Conservation (phyloP, 2,113 vertebrate species). For the Alaudala cheleensis region DNA sequence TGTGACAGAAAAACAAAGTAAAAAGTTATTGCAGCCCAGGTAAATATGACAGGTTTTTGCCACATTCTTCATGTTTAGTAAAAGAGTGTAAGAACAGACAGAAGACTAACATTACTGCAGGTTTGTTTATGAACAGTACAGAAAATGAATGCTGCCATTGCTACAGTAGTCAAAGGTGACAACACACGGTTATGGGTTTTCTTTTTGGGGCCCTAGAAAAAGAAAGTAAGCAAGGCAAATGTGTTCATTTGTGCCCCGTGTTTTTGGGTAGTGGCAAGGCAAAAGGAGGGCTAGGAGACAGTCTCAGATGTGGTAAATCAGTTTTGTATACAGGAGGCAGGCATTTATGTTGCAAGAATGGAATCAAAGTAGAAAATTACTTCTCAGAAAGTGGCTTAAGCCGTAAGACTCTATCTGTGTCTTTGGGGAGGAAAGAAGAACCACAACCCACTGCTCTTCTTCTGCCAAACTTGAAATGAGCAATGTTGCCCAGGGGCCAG, state of each 20-base stretch:
- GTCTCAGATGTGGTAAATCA: not conserved
- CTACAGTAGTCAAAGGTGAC: not conserved
- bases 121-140: not conserved
- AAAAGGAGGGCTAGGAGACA: not conserved
- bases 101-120: not conserved
- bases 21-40: not conserved
- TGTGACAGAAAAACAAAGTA: not conserved
- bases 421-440: not conserved
- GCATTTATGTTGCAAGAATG: not conserved
- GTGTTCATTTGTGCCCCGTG: not conserved
- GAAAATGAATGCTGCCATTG: not conserved
- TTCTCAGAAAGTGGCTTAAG: not conserved
- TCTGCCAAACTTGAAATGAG: not conserved
- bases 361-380: not conserved
- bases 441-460: not conserved
- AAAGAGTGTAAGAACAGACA: not conserved
- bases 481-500: not conserved
- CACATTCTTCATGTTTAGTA: not conserved
- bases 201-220: not conserved
- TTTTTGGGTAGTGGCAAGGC: not conserved
- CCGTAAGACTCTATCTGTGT: not conserved
- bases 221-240: not conserved
- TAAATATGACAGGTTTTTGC: not conserved
- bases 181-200: accelerated
- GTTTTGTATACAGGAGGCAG: not conserved